These are phyloP conservation scores for Eupithecia subfuscata DNA, from an alignment of 2,888 invertebrate species.

Conservation along the genomic window DNA sequence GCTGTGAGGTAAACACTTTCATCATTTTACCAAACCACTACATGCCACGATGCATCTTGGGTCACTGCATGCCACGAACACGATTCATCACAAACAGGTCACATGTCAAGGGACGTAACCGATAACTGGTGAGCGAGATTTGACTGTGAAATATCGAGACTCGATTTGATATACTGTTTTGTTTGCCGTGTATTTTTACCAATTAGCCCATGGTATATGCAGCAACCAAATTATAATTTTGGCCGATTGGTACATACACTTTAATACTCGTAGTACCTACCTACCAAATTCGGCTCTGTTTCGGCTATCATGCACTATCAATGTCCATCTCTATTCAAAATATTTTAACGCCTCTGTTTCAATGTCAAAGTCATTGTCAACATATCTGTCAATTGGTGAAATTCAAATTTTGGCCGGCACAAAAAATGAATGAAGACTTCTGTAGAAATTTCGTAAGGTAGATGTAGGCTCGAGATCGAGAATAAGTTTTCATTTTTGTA, in stretches of 20 bases:
- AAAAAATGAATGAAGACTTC: too few species aligned
- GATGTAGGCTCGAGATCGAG: too few species aligned
- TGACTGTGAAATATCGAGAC: slow-evolving; percentile 73
- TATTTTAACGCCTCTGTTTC: not conserved
- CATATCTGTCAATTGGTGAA: too few species aligned
- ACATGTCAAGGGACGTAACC: slow-evolving; percentile 70
- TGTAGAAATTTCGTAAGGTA: too few species aligned
- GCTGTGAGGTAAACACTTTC: not conserved
- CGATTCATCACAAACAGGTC: slow-evolving; percentile 43
- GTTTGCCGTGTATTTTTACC: not conserved
- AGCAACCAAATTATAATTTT: not conserved
- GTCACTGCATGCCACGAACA: slow-evolving; percentile 8
- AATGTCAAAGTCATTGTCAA: not conserved
- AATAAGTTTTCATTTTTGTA: too few species aligned
- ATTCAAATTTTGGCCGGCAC: too few species aligned
- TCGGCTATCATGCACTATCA: not conserved
- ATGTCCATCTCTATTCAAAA: not conserved
- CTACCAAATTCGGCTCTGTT: not conserved
- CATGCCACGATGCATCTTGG: not conserved
- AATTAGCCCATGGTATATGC: not conserved
- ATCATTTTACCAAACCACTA: not conserved
- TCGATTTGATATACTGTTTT: slow-evolving; percentile 22
- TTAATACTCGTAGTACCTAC: too few species aligned
- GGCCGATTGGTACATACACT: not conserved
- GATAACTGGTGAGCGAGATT: slow-evolving; percentile 68